Evolutionary conservation across 30 jellyfish, hydroid and myxozoan species (phyloP).

Genomic region (Pelagia noctiluca): DNA sequence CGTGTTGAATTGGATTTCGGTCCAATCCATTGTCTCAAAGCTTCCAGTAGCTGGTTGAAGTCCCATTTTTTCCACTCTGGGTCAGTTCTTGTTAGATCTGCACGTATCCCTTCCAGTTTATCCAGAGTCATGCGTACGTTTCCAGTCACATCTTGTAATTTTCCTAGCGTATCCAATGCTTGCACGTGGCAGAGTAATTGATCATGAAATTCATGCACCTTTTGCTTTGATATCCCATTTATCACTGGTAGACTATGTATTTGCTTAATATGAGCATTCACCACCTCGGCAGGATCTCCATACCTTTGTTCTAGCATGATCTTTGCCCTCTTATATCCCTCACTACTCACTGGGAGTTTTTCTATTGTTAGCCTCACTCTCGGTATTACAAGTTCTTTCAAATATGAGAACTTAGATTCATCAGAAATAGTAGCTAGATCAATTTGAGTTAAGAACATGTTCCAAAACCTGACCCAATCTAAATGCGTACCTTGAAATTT

Average conservation of each 20-base stretch:
- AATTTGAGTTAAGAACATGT: neutral
- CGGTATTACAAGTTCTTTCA: neutral
- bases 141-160: conserved; percentile 33
- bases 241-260: conserved; percentile 47
- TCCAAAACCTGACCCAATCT: conserved; percentile 12
- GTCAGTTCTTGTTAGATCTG: conserved; percentile 46
- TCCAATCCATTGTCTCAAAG: conserved; percentile 53
- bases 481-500: conserved; percentile 11
- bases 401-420: conserved; percentile 2
- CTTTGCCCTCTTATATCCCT: conserved; percentile 62
- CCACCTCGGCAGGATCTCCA: conserved; percentile 62
- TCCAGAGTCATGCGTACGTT: conserved; percentile 54
- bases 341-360: conserved; percentile 14
- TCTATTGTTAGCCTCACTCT: neutral
- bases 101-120: conserved; percentile 42
- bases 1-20: conserved; percentile 45
- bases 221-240: conserved; percentile 20
- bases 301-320: conserved; percentile 19
- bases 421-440: neutral
- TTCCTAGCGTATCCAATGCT: conserved; percentile 64
- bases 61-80: conserved; percentile 55
- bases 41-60: conserved; percentile 10
- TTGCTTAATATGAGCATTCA: conserved; percentile 48
- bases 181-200: conserved; percentile 13
- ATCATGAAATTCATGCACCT: conserved; percentile 43